Evolutionary conservation across 2,888 invertebrate species (phyloP).

Genomic region (Seira musarum): DNA sequence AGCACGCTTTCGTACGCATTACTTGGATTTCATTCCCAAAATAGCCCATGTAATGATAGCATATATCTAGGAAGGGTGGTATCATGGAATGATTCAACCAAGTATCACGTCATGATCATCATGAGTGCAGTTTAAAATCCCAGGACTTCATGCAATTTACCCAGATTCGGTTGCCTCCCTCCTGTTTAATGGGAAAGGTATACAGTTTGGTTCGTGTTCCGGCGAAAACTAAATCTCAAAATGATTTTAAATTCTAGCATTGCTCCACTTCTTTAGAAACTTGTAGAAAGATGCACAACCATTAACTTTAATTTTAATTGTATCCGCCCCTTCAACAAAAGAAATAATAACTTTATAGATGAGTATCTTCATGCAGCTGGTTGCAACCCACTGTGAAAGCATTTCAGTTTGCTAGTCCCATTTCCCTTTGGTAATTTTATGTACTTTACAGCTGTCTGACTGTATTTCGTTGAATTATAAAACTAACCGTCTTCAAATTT

Average conservation of each 20-base stretch:
- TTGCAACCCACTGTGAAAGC: background rate
- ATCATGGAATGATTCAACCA: background rate
- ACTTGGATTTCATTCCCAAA: background rate
- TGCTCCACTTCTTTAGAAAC: background rate
- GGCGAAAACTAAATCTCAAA: background rate
- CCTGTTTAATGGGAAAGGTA: background rate
- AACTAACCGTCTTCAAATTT: background rate
- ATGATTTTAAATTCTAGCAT: background rate
- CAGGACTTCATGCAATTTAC: background rate
- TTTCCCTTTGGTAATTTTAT: slow-evolving; percentile 11
- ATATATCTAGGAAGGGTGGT: background rate
- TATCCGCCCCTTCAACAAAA: background rate
- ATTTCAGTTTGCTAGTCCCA: background rate
- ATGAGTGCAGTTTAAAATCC: background rate
- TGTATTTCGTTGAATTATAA: too few relatives aligned
- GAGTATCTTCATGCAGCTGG: background rate
- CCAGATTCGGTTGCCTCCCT: background rate
- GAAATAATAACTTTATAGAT: background rate
- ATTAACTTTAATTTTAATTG: background rate
- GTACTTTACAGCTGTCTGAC: slow-evolving; percentile 27
- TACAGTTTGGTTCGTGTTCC: background rate
- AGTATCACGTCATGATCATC: background rate
- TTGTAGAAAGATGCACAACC: background rate
- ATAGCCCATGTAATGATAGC: background rate
- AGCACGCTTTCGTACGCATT: background rate